These are phyloP conservation scores for Rotaria sp. DNA, from an alignment of 2,888 invertebrate genomes.

Conservation along the genomic window DNA sequence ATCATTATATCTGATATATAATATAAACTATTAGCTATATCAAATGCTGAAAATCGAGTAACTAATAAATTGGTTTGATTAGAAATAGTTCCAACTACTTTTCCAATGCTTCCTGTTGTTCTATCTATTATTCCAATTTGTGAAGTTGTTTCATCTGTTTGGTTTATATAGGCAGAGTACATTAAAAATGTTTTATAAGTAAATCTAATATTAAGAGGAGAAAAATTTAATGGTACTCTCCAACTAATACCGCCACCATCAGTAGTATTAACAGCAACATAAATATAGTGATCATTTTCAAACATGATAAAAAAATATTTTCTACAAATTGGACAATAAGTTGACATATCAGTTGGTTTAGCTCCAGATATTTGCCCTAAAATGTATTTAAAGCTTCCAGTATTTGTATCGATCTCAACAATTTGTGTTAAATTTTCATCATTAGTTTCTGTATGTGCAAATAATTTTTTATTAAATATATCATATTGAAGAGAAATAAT, in stretches of 20 bases:
- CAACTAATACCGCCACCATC: conserved; percentile 4
- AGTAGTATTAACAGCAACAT: background rate
- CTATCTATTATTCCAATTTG: background rate
- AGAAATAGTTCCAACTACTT: conserved; percentile 1
- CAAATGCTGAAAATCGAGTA: background rate
- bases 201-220: background rate
- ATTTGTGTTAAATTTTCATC: background rate
- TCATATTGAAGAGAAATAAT: conserved; percentile 15
- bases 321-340: conserved; percentile 13
- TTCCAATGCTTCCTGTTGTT: background rate
- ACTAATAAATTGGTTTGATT: background rate
- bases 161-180: background rate
- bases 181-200: conserved; percentile 1
- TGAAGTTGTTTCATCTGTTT: background rate
- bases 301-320: background rate
- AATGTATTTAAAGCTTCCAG: background rate
- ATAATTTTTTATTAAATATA: conserved; percentile 2
- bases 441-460: background rate
- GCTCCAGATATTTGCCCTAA: background rate
- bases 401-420: background rate
- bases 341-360: background rate
- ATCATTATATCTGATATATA: background rate
- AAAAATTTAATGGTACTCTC: background rate
- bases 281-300: background rate
- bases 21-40: background rate